phyloP scores from a whole-genome alignment of 2,797 vertebrate genomes.

The Sorex maritimensis region DNA sequence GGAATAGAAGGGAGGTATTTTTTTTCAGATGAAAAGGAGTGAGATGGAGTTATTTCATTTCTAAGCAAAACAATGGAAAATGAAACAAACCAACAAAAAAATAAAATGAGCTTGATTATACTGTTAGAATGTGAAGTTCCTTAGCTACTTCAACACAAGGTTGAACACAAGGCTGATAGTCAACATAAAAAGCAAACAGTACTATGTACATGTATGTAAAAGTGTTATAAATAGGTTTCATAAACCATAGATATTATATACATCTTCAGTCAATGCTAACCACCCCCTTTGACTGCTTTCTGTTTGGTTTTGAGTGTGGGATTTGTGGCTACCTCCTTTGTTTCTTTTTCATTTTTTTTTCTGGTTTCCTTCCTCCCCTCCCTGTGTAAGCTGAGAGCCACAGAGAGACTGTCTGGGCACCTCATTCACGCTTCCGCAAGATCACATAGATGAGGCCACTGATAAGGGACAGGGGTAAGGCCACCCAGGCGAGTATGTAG shows the following conservation, averaged over 20 bases:
- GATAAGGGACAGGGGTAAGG: conserved; percentile 96
- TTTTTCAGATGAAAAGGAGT: conserved; percentile 75
- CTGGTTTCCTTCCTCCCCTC: conserved; percentile 86
- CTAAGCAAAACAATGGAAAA: conserved; percentile 83
- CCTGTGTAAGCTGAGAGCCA: conserved; percentile 86
- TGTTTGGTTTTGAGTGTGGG: conserved; percentile 85
- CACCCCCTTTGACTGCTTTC: conserved; percentile 79
- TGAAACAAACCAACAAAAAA: conserved; percentile 80
- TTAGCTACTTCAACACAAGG: conserved; percentile 93
- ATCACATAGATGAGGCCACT: conserved; percentile 97
- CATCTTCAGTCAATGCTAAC: conserved; percentile 96
- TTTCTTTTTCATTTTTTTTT: conserved; percentile 86
- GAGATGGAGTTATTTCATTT: conserved; percentile 85
- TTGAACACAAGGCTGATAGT: conserved; percentile 90
- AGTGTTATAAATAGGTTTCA: conserved; percentile 99
- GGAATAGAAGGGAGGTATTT: conserved; percentile 77
- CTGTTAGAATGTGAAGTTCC: conserved; percentile 93
- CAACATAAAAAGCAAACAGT: conserved; percentile 95
- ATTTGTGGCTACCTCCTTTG: conserved; percentile 87
- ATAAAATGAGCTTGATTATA: conserved; percentile 91
- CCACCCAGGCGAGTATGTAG: conserved; percentile 97
- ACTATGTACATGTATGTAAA: conserved; percentile 99
- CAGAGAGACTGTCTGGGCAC: conserved; percentile 43
- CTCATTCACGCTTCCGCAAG: conserved; percentile 97
- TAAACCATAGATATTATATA: conserved; percentile 99